phyloP scores from a whole-genome alignment of 2,113 vertebrate species.

The Tachysurus vachellii region DNA sequence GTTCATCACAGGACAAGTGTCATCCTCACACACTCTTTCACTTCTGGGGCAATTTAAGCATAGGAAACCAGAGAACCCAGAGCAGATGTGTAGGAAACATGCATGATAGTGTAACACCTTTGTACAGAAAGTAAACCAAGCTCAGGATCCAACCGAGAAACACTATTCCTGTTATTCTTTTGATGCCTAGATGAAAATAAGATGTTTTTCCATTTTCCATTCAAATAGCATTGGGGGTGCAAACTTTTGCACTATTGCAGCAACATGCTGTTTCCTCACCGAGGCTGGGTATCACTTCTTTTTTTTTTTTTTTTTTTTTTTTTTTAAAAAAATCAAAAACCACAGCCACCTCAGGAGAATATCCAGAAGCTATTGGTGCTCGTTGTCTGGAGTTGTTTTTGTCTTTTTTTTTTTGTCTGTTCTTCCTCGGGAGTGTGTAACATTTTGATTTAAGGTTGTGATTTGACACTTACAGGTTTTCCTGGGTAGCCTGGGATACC shows the following conservation, averaged over 20 bases:
- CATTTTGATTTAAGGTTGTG: not conserved
- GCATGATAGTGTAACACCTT: no score
- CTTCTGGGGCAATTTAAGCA: not conserved
- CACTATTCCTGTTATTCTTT: not conserved
- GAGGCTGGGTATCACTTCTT: not conserved
- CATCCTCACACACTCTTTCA: not conserved
- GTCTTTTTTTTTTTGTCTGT: not conserved
- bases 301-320: not conserved
- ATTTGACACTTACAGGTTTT: constrained; percentile 53
- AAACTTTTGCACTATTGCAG: not conserved
- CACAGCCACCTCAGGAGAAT: not conserved
- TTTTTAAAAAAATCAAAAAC: not conserved
- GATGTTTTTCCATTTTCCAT: not conserved
- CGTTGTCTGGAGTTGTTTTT: not conserved
- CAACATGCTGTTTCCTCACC: not conserved
- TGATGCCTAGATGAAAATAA: not conserved
- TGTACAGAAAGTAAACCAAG: not conserved
- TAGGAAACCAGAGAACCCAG: not conserved
- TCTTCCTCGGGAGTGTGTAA: not conserved
- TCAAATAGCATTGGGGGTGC: not conserved
- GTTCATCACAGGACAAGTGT: not conserved
- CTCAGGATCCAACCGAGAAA: not conserved
- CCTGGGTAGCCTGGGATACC: constrained; percentile 60
- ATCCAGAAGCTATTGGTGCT: not conserved
- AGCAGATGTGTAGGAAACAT: not conserved